Percentiles rank a stretch among this genome's conserved stretches.
These are phyloP conservation scores for Oscheius sp. DNA, from an alignment of 2,888 invertebrate species.

Conservation along the genomic window DNA sequence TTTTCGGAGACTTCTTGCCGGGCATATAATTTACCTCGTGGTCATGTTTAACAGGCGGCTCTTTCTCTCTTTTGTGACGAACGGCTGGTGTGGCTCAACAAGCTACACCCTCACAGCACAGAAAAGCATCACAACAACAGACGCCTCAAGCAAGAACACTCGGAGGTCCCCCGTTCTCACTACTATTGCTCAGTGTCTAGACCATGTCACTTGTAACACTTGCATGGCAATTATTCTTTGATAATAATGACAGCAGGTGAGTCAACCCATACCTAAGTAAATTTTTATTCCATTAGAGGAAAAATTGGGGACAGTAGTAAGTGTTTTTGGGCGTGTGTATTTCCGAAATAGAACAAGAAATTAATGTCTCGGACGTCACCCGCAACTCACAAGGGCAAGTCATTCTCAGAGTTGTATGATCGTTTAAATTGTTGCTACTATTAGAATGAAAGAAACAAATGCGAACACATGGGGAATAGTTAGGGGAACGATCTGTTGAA, in stretches of 20 bases:
- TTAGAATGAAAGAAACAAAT: too few relatives aligned
- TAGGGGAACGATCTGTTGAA: too few relatives aligned
- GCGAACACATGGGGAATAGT: too few relatives aligned
- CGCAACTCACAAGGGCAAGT: too few relatives aligned
- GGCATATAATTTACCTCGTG: background rate
- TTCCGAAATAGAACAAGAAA: background rate
- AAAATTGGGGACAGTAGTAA: background rate
- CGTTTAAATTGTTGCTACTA: too few relatives aligned
- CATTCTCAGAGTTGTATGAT: too few relatives aligned
- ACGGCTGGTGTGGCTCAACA: conserved; percentile 17
- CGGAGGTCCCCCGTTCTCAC: background rate
- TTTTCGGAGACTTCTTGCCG: background rate
- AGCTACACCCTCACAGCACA: conserved; percentile 29
- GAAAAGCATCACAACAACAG: conserved; percentile 32
- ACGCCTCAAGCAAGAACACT: conserved; percentile 25
- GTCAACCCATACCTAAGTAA: background rate
- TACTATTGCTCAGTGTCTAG: background rate
- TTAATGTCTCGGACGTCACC: background rate
- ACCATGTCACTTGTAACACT: background rate
- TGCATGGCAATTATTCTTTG: background rate
- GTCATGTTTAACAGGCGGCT: conserved; percentile 26
- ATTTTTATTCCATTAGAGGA: background rate
- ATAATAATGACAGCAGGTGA: background rate
- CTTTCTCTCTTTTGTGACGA: conserved; percentile 14
- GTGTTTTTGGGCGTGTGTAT: background rate